These are phyloP conservation scores for Dicyrtomina minuta DNA, from an alignment of 2,888 invertebrate genomes.

Conservation along the genomic window DNA sequence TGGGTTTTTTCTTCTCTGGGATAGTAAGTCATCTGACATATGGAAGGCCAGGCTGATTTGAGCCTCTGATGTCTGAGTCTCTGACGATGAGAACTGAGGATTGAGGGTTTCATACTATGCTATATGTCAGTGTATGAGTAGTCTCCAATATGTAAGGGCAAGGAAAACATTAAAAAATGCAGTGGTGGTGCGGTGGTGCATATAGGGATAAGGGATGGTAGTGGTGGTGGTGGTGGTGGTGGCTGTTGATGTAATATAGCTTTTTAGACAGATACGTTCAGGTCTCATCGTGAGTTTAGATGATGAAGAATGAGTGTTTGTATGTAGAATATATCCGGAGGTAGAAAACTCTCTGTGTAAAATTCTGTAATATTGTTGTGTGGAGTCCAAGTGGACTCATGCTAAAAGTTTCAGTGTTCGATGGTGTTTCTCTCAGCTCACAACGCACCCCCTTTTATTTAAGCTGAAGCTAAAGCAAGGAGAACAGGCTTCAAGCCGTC, in stretches of 20 bases:
- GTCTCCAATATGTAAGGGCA: too few relatives aligned
- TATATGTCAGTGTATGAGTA: not conserved
- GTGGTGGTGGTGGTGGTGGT: not conserved
- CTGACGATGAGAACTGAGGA: too few relatives aligned
- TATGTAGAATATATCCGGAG: not conserved
- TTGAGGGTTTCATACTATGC: too few relatives aligned
- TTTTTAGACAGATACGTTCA: not conserved
- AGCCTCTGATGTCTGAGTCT: too few relatives aligned
- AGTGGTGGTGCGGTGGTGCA: not conserved
- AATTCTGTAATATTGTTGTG: conserved; percentile 4
- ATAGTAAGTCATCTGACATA: too few relatives aligned
- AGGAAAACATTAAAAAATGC: not conserved
- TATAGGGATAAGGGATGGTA: too few relatives aligned
- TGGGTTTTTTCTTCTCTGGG: too few relatives aligned
- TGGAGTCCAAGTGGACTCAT: not conserved
- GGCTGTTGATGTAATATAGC: not conserved
- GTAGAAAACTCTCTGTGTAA: conserved; percentile 1
- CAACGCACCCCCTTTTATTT: conserved; percentile 13
- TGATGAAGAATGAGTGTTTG: not conserved
- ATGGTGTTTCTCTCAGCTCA: not conserved
- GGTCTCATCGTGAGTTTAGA: not conserved
- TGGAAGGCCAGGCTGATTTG: too few relatives aligned
- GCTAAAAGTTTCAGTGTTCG: not conserved
- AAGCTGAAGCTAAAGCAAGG: not conserved
- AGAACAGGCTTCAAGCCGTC: not conserved